phyloP scores from a whole-genome alignment of 2,797 vertebrate species.

The Galago senegalensis region DNA sequence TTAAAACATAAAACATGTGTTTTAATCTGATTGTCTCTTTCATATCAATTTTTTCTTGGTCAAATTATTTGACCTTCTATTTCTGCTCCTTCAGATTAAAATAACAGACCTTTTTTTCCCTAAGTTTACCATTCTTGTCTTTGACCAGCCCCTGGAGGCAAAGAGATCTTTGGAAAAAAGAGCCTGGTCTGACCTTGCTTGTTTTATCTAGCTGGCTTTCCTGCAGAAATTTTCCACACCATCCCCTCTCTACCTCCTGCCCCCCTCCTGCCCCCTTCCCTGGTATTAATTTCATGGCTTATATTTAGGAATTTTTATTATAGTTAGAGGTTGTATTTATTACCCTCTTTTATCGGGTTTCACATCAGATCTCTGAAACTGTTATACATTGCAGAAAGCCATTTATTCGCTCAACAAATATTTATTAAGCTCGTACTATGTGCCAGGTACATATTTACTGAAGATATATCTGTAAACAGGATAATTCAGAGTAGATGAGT shows the following conservation, averaged over 20 bases:
- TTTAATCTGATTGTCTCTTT: slow-evolving; percentile 54
- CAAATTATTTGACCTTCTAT: slow-evolving; percentile 53
- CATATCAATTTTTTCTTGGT: background rate
- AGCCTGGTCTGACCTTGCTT: background rate
- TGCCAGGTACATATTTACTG: slow-evolving; percentile 56
- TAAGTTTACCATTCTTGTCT: background rate
- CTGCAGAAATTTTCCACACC: background rate
- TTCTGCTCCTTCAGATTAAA: slow-evolving; percentile 61
- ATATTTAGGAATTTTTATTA: slow-evolving; percentile 60
- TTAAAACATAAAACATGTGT: slow-evolving; percentile 41
- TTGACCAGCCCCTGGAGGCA: background rate
- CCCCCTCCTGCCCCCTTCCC: no score
- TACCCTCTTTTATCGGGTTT: slow-evolving; percentile 53
- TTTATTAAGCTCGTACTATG: slow-evolving; percentile 67
- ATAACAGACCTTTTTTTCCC: background rate
- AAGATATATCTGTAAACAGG: slow-evolving; percentile 34
- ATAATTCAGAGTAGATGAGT: slow-evolving; percentile 17
- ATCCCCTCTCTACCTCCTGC: background rate
- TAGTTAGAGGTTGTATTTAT: slow-evolving; percentile 15
- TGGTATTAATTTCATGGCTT: slow-evolving; percentile 41
- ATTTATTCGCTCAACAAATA: slow-evolving; percentile 66
- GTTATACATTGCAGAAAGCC: slow-evolving; percentile 5
- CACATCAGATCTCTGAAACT: slow-evolving; percentile 42
- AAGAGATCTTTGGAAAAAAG: slow-evolving; percentile 23
- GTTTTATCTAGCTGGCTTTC: background rate